Percentiles rank a stretch among this genome's conserved stretches.
Conservation (phyloP, 2,113 vertebrate species). For the Elgaria multicarinata region DNA sequence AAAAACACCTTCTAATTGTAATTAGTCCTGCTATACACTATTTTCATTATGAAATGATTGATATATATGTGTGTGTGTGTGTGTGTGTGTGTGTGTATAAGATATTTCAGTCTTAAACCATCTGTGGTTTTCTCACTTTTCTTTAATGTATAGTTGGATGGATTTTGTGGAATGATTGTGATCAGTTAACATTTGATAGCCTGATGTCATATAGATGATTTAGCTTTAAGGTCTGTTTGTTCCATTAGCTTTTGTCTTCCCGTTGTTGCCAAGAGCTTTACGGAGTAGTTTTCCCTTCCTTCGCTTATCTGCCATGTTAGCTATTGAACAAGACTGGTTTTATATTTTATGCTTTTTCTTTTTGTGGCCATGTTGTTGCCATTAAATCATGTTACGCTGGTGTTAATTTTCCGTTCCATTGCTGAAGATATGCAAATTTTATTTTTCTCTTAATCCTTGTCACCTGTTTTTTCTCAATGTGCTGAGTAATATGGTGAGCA, state of each 20-base stretch:
- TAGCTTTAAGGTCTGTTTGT: slow-evolving; percentile 61
- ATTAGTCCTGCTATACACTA: slow-evolving; percentile 42
- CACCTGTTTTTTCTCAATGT: slow-evolving; percentile 63
- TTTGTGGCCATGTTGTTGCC: slow-evolving; percentile 47
- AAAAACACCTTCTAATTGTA: background rate
- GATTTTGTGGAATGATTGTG: slow-evolving; percentile 60
- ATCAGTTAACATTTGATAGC: slow-evolving; percentile 54
- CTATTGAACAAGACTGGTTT: slow-evolving; percentile 18
- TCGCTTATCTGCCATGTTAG: slow-evolving; percentile 7
- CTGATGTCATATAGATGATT: slow-evolving; percentile 52
- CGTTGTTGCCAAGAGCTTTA: slow-evolving; percentile 50
- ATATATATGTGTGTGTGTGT: too few species aligned
- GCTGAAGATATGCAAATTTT: slow-evolving; percentile 64
- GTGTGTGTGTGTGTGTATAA: slow-evolving; percentile 15
- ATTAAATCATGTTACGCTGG: slow-evolving; percentile 51
- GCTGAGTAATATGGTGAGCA: slow-evolving; percentile 24
- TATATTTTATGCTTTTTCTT: slow-evolving; percentile 31
- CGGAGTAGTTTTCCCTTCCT: slow-evolving; percentile 33
- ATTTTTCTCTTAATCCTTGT: slow-evolving; percentile 67
- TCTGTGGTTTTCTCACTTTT: slow-evolving; percentile 40
- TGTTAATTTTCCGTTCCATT: slow-evolving; percentile 64
- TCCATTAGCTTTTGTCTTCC: slow-evolving; percentile 56
- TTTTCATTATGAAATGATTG: slow-evolving; percentile 37
- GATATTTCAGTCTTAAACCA: slow-evolving; percentile 45
- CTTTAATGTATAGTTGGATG: slow-evolving; percentile 56